A percentile compares a stretch with the other conserved stretches of the same genome.
Evolutionary conservation across 2,797 vertebrate genomes (phyloP).

Genomic region (Rhinichthys osculus): DNA sequence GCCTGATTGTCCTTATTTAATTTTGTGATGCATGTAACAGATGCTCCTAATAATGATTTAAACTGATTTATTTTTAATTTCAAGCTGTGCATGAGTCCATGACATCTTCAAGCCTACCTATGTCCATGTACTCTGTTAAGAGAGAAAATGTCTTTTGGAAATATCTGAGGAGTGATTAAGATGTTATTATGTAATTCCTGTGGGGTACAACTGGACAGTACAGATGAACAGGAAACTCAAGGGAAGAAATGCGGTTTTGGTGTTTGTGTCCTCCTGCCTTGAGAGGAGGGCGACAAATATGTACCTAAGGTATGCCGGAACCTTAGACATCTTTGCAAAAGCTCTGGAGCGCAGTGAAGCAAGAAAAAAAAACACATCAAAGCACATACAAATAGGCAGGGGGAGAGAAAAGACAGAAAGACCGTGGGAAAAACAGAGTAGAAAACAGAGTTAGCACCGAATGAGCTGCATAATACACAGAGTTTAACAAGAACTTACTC

Average conservation of each 20-base stretch:
- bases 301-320: slow-evolving; percentile 64
- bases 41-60: neutral
- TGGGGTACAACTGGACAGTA: slow-evolving; percentile 27
- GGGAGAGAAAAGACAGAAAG: slow-evolving; percentile 23
- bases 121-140: neutral
- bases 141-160: neutral
- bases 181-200: neutral
- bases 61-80: neutral
- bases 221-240: slow-evolving; percentile 22
- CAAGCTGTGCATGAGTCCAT: neutral
- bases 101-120: neutral
- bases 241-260: slow-evolving; percentile 10
- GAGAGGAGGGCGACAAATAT: slow-evolving; percentile 37
- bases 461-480: slow-evolving; percentile 14
- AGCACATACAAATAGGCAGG: neutral
- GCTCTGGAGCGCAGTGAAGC: slow-evolving; percentile 58
- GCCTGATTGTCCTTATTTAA: neutral
- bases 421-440: slow-evolving; percentile 20
- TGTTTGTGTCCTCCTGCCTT: slow-evolving; percentile 32
- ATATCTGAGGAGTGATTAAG: neutral
- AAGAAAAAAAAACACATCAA: neutral
- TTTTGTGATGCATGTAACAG: neutral
- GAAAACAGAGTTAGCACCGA: slow-evolving; percentile 19
- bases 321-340: slow-evolving; percentile 66
- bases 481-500: slow-evolving; percentile 16